phyloP scores from a whole-genome alignment of 2,888 invertebrate species.

The Nephrotoma appendiculata region DNA sequence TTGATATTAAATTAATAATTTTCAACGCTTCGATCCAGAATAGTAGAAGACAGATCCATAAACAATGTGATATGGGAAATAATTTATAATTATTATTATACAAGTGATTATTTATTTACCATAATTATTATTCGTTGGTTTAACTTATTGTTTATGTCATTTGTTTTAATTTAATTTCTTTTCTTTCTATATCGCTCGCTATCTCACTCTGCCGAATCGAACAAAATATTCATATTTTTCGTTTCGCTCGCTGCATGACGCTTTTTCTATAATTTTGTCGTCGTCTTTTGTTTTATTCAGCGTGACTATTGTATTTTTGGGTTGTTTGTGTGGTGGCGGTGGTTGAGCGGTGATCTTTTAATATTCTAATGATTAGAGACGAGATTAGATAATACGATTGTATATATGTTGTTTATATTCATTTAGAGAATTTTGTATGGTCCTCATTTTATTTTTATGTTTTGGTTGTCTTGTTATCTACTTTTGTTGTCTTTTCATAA shows the following conservation, averaged over 20 bases:
- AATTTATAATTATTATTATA: background rate
- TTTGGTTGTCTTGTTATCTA: background rate
- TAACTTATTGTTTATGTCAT: background rate
- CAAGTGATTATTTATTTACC: background rate
- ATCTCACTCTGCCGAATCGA: background rate
- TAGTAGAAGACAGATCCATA: background rate
- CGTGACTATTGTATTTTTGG: background rate
- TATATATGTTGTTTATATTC: background rate
- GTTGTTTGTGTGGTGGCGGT: background rate
- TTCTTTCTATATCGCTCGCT: background rate
- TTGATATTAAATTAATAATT: background rate
- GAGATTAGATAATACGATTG: background rate
- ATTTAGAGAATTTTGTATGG: background rate
- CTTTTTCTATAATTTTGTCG: slow-evolving; percentile 1
- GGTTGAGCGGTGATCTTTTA: background rate
- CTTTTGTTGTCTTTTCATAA: background rate
- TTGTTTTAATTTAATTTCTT: background rate
- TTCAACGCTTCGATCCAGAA: background rate
- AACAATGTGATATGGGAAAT: background rate
- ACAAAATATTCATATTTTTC: background rate
- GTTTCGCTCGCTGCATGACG: background rate
- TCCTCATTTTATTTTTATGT: background rate
- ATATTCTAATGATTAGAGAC: background rate
- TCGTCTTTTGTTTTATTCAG: background rate
- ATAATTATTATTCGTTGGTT: background rate